phyloP scores from a whole-genome alignment of 2,113 vertebrate genomes.

The Crotalus viridis region DNA sequence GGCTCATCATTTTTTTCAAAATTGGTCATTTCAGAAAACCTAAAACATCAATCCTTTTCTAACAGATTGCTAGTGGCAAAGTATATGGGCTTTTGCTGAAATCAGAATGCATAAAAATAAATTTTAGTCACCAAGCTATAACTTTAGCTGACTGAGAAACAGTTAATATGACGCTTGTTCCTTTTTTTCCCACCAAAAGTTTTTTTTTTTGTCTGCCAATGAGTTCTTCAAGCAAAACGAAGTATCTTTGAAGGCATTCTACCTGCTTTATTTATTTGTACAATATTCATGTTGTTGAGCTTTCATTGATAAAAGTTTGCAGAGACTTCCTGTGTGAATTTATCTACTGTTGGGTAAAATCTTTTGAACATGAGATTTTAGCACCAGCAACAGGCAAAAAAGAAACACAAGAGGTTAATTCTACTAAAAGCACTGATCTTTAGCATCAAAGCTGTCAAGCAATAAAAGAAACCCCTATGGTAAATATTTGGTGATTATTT shows the following conservation, averaged over 20 bases:
- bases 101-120: neutral
- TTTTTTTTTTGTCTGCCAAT: neutral
- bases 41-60: neutral
- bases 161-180: neutral
- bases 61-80: neutral
- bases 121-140: neutral
- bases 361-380: neutral
- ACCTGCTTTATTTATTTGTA: neutral
- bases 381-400: neutral
- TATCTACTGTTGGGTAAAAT: neutral
- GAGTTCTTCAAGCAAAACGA: neutral
- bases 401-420: neutral
- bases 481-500: neutral
- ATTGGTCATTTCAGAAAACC: neutral
- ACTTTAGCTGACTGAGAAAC: conserved; percentile 18
- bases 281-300: neutral
- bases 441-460: neutral
- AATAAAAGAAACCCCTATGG: neutral
- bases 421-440: neutral
- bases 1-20: neutral
- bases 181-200: neutral
- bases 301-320: neutral
- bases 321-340: neutral
- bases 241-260: neutral
- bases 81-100: neutral